Base-by-base conservation (phyloP, 1,140 invertebrate species). In the Triops cancriformis region DNA sequence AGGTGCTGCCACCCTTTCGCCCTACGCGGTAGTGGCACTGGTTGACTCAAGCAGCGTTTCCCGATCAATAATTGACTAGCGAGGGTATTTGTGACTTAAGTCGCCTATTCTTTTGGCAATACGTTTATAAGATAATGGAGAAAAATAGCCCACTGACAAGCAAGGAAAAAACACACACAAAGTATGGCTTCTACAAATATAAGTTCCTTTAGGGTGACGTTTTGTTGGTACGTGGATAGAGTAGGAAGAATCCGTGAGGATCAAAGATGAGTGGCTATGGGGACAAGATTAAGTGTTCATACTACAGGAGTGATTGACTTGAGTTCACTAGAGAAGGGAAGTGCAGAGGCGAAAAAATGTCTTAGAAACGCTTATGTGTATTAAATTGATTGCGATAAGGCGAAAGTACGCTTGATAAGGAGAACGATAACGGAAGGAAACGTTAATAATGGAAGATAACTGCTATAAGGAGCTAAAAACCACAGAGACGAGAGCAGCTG, bases 1-100 rank as follows among this genome's bases (percentile, higher is more conserved):
- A 64, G 51, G 51, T 64, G 51, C 51, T 64, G 51, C 51, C 51
- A 64, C 51, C 51, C 4, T 10, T 18, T 18, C 23, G 51, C 4
- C 6, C 5, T 64, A 1, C 3, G 10, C 10, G 51, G 14, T 64
- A 64, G 6, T 64, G 51, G 51, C 51, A 64, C 14, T 12, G 51
- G 51, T 64, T 64, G 51, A 23, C 51, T 64, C 51, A 12, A 23
- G 51, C 14, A 64, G 51, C 51, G 18, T 64, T 64, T 64, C 18
- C 51, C 51, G 51, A 64, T 64, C 51, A 64, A 64, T 64, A 64
- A 64, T 64, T 64, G 51, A 64, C 51, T 45, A 64, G 51, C 51
- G 5, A 23, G 51, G 51, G 51, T 64, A 64, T 64, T 64, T 64
- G 10, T 64, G 51, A 14, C n/a, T 0, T 3, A 64, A 6, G 51